Conservation (phyloP, 1,140 invertebrate species). For the Cydia splendana region DNA sequence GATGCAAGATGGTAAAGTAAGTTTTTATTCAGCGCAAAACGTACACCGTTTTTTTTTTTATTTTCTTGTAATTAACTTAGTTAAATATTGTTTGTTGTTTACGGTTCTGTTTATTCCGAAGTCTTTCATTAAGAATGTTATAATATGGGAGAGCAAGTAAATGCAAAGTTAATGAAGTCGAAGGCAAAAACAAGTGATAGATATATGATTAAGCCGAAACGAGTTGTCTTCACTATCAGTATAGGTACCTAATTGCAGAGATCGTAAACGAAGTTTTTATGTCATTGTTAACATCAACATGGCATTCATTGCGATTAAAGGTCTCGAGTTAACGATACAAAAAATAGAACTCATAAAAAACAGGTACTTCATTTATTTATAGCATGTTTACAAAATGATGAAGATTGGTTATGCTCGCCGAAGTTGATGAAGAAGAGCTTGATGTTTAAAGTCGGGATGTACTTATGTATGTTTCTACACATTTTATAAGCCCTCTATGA, state of each 20-base stretch:
- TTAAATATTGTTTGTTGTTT: no score
- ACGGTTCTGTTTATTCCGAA: no score
- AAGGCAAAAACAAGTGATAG: neutral
- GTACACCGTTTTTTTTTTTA: no score
- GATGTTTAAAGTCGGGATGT: no score
- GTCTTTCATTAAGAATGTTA: no score
- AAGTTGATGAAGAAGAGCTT: no score
- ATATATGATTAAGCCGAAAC: neutral
- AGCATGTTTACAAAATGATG: no score
- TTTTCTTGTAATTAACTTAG: no score
- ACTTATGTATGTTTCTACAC: no score
- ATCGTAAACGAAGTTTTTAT: conserved; percentile 3
- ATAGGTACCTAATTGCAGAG: neutral
- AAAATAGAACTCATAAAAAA: neutral
- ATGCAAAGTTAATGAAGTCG: neutral
- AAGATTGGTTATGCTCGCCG: no score
- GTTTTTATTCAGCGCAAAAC: neutral
- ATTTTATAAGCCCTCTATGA: no score
- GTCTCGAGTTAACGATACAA: neutral
- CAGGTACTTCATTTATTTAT: neutral
- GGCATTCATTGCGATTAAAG: neutral
- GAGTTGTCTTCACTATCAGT: neutral
- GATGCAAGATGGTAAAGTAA: neutral
- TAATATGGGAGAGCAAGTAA: neutral
- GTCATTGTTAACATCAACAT: neutral